Evolutionary conservation across 2,113 vertebrate genomes (phyloP), one percentile per base, ranked within the genome.

Genomic region (Strix aluco): DNA sequence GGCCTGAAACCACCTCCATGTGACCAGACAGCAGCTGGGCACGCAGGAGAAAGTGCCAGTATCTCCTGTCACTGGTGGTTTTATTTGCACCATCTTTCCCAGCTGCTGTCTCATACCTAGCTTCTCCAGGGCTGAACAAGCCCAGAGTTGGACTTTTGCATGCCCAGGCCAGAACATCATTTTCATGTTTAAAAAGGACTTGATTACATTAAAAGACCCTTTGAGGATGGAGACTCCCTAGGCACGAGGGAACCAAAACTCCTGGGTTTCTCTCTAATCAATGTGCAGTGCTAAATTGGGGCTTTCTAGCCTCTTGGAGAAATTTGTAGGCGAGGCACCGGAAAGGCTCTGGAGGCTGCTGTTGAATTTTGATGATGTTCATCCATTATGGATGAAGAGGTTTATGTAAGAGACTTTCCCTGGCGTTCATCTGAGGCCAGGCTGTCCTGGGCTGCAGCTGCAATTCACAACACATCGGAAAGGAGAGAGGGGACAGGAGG

Each of bases 341-440:
- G 90, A 94, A 96, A 91, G 90, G 90, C 93, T 93, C 96, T 15
- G 12, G 94, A 89, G 95, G 93, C 94, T 93, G 90, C 74, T 0
- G 57, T 73, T 67, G 96, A 82, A 96, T 97, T 87, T 88, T 91
- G 93, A 96, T 95, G 90, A 86, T 9, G 27, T 87, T 96, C 95
- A 97, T 97, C 95, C 96, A 97, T 97, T 97, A 97, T 96, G 96
- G 96, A 97, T 97, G 96, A 96, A 95, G 79, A 30, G 84, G 21
- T 71, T 97, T 97, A 96, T 94, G 77, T 97, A 97, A 97, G 95
- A 96, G 92, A 30, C 93, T 92, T 94, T 85, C 81, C 85, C 72
- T 83, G 69, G 90, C 25, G 52, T 96, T 96, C 96, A 96, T 85
- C 71, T 81, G 96, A 95, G 96, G 96, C 94, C 96, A 96, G 89